A percentile compares a stretch with the other conserved stretches of the same genome.
Conservation (phyloP, 2,888 invertebrate genomes). For the Chalcis sispes region DNA sequence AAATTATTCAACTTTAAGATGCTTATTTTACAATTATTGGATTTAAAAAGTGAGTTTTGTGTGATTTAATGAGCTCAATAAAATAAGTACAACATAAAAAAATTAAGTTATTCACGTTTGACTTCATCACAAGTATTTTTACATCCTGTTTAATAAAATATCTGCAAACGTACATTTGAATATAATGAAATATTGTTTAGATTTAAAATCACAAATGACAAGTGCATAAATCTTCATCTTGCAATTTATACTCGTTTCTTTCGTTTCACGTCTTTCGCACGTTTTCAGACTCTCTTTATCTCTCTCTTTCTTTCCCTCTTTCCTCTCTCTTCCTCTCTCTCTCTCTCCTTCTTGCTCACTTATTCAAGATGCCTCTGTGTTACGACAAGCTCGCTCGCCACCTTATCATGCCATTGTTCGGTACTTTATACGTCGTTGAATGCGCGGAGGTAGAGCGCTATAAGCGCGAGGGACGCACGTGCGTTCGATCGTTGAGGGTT, state of each 20-base stretch:
- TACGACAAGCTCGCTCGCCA: background rate
- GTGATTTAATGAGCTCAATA: no score
- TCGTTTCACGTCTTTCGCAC: background rate
- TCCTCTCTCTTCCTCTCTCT: background rate
- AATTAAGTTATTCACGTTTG: no score
- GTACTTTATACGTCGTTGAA: conserved; percentile 26
- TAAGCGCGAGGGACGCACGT: conserved; percentile 7
- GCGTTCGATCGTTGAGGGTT: conserved; percentile 38
- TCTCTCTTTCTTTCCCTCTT: no score
- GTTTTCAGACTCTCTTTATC: background rate
- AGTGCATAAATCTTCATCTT: conserved; percentile 19
- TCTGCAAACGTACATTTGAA: no score
- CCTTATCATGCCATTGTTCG: conserved; percentile 47
- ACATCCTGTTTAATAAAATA: no score
- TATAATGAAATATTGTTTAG: no score
- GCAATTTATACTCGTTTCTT: background rate
- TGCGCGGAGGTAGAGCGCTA: background rate
- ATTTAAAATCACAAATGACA: background rate
- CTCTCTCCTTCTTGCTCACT: background rate
- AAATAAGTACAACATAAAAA: no score
- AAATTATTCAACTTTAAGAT: no score
- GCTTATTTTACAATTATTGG: no score
- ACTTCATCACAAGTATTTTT: no score
- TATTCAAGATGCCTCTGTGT: background rate
- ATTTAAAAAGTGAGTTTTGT: no score